Evolutionary conservation across 2,888 invertebrate genomes (phyloP).

Genomic region (Molorchus minor): DNA sequence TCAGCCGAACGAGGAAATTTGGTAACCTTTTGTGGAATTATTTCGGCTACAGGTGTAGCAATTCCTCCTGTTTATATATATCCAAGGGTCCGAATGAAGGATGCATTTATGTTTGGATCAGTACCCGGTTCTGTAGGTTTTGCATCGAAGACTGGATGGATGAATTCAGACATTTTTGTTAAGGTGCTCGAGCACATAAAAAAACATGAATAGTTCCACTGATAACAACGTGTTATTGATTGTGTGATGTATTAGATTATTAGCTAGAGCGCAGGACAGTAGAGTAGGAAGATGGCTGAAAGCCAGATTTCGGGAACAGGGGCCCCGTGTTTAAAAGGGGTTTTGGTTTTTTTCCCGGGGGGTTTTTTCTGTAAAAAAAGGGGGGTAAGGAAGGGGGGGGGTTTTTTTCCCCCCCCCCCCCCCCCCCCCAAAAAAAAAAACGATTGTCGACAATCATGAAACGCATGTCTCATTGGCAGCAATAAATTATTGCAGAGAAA

Average conservation of each 20-base stretch:
- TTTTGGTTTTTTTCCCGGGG: too few relatives aligned
- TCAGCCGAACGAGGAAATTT: not conserved
- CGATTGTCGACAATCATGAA: constrained; percentile 32
- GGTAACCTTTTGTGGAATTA: not conserved
- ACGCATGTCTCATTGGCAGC: constrained; percentile 25
- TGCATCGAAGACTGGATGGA: constrained; percentile 15
- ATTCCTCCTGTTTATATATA: constrained; percentile 2
- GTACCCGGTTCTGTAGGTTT: constrained; percentile 5
- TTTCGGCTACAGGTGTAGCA: not conserved
- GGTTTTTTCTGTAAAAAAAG: too few relatives aligned
- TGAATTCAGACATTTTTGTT: constrained; percentile 12
- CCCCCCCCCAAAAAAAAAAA: not conserved
- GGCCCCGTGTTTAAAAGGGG: too few relatives aligned
- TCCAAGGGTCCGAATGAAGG: constrained; percentile 8
- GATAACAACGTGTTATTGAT: too few relatives aligned
- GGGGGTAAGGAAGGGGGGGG: too few relatives aligned
- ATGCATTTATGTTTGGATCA: constrained; percentile 6
- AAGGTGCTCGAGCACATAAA: constrained; percentile 14
- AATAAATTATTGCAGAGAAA: constrained; percentile 45
- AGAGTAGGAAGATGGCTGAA: too few relatives aligned
- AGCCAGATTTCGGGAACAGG: too few relatives aligned
- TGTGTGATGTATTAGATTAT: too few relatives aligned
- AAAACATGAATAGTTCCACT: too few relatives aligned
- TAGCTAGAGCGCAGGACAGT: too few relatives aligned
- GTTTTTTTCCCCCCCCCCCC: too few relatives aligned